phyloP scores from a whole-genome alignment of 2,797 vertebrate species.

The Falco cherrug region DNA sequence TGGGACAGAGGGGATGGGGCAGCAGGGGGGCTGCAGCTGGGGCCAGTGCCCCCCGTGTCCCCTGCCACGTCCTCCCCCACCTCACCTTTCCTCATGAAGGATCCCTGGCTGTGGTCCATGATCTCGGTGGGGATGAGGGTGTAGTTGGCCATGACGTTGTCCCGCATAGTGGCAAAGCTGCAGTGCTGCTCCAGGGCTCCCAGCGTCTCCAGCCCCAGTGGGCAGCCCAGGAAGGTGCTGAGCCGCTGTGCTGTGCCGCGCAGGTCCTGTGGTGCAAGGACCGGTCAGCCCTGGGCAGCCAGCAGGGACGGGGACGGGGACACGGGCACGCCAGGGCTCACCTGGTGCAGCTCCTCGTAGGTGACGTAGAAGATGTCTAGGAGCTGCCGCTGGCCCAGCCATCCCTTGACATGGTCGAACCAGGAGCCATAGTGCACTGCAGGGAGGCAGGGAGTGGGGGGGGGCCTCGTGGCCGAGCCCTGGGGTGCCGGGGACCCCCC shows the following conservation, averaged over 20 bases:
- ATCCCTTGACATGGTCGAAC: slow-evolving; percentile 88
- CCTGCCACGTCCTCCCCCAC: background rate
- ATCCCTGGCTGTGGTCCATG: slow-evolving; percentile 83
- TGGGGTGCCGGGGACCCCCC: rapidly evolving
- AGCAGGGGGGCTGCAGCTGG: background rate
- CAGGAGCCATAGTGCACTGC: slow-evolving; percentile 87
- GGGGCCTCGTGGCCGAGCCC: rapidly evolving
- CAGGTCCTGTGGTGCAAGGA: slow-evolving; percentile 75
- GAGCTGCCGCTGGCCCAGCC: slow-evolving; percentile 77
- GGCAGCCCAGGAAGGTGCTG: slow-evolving; percentile 77
- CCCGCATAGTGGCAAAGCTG: slow-evolving; percentile 83
- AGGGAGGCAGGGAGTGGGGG: rapidly evolving
- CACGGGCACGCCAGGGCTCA: background rate
- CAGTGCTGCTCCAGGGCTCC: slow-evolving; percentile 74
- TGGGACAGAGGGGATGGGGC: background rate
- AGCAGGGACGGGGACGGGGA: rapidly evolving
- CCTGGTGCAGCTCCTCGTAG: slow-evolving; percentile 87
- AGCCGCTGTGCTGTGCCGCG: slow-evolving; percentile 70
- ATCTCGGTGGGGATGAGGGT: slow-evolving; percentile 76
- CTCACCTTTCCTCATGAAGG: slow-evolving; percentile 89
- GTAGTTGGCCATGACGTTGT: slow-evolving; percentile 86
- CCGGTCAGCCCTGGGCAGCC: rapidly evolving
- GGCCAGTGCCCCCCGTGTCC: rapidly evolving
- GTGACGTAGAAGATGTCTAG: slow-evolving; percentile 80
- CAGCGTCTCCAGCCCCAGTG: slow-evolving; percentile 74